Percentiles rank a stretch among this genome's conserved stretches.
Conservation (phyloP, 2,797 vertebrate genomes). For the Coluber constrictor region DNA sequence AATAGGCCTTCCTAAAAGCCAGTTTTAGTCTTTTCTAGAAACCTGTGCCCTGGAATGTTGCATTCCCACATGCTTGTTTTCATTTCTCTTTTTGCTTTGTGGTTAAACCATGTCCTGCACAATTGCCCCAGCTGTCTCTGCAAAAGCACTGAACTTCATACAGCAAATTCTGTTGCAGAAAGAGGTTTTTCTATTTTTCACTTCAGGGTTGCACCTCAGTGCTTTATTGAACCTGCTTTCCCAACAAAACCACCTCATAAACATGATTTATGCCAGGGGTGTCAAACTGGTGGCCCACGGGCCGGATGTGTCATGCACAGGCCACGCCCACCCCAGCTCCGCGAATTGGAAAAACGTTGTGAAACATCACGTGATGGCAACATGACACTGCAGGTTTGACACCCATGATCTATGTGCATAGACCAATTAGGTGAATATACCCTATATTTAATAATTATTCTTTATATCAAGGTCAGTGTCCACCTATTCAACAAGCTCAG, state of each 20-base stretch:
- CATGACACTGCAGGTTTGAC: no score
- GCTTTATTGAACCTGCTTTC: background rate
- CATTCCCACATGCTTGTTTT: constrained; percentile 44
- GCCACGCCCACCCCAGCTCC: no score
- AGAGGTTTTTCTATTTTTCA: constrained; percentile 18
- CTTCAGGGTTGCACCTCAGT: constrained; percentile 15
- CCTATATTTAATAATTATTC: background rate
- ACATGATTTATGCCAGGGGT: background rate
- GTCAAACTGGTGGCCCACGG: no score
- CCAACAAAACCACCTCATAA: background rate
- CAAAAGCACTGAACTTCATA: constrained; percentile 41
- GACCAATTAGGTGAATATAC: rapidly evolving
- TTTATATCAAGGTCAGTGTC: background rate
- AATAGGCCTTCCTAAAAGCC: constrained; percentile 5
- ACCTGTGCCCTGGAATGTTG: constrained; percentile 30
- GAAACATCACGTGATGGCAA: no score
- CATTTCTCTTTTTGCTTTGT: constrained; percentile 41
- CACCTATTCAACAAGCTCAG: background rate
- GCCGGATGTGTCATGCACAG: no score
- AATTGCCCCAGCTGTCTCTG: constrained; percentile 47
- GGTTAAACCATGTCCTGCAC: constrained; percentile 47
- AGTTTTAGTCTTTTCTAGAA: constrained; percentile 9
- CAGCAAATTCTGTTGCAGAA: background rate
- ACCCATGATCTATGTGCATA: background rate
- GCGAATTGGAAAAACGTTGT: no score